phyloP scores from a whole-genome alignment of 37 sponge, comb jelly and placozoan genomes.

The Cliona cf. orientalis region DNA sequence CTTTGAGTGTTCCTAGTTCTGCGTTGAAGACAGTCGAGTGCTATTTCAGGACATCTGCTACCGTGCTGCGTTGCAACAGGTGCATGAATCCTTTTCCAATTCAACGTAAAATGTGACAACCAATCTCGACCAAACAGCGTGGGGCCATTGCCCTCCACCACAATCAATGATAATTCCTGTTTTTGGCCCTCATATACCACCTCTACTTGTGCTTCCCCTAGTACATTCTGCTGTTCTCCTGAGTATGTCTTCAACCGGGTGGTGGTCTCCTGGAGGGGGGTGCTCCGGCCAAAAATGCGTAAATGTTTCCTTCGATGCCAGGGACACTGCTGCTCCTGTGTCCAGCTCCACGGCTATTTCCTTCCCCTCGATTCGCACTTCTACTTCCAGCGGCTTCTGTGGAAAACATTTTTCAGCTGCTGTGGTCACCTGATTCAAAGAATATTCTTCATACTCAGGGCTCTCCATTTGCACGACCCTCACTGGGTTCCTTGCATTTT shows the following conservation, averaged over 20 bases:
- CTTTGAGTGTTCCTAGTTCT: too few relatives aligned
- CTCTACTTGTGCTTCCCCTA: not conserved
- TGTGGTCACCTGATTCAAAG: too few relatives aligned
- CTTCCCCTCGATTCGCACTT: not conserved
- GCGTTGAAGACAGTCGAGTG: too few relatives aligned
- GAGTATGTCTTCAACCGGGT: not conserved
- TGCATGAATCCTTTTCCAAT: not conserved
- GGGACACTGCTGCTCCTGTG: slow-evolving; percentile 6
- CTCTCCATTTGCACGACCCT: too few relatives aligned
- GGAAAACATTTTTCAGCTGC: not conserved
- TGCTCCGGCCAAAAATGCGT: not conserved
- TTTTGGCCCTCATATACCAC: not conserved
- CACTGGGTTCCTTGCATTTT: too few relatives aligned
- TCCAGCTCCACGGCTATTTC: not conserved
- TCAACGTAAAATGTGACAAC: not conserved
- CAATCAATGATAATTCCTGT: not conserved
- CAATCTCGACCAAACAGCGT: not conserved
- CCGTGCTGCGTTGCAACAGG: too few relatives aligned
- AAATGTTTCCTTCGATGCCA: not conserved
- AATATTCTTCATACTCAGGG: too few relatives aligned
- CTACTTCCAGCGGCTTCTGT: not conserved
- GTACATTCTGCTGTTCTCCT: not conserved
- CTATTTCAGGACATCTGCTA: too few relatives aligned
- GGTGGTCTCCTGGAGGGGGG: not conserved
- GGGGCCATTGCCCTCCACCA: not conserved